A percentile compares a stretch with the other conserved stretches of the same genome.
These are phyloP conservation scores for Strigamia crassipes DNA, from an alignment of 2,888 invertebrate species.

Conservation along the genomic window DNA sequence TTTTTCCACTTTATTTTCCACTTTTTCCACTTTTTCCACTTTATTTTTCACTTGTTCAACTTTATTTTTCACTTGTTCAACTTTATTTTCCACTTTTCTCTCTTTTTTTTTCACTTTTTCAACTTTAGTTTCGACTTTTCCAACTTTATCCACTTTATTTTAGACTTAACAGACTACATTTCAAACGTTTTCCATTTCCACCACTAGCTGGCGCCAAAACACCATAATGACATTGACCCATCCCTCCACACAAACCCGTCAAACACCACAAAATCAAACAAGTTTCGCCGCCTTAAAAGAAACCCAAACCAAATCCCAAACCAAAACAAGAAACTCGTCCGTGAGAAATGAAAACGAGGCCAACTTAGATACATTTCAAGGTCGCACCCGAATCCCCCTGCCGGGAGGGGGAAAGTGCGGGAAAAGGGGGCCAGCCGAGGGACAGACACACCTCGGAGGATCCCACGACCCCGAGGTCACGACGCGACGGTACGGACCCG, in stretches of 20 bases:
- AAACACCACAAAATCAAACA: too few relatives aligned
- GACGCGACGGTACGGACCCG: neutral
- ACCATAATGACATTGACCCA: neutral
- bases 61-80: too few relatives aligned
- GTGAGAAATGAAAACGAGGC: neutral
- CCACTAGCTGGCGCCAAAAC: neutral
- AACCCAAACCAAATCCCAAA: neutral
- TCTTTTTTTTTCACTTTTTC: too few relatives aligned
- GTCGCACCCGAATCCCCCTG: neutral
- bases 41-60: too few relatives aligned
- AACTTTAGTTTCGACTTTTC: too few relatives aligned
- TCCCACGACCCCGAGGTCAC: constrained; percentile 10
- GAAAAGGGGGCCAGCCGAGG: neutral
- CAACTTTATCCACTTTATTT: neutral
- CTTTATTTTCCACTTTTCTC: too few relatives aligned
- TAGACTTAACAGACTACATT: too few relatives aligned
- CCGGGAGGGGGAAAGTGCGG: neutral
- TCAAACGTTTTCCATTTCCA: neutral
- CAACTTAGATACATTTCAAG: constrained; percentile 22
- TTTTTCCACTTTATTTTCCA: too few relatives aligned
- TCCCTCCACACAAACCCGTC: too few relatives aligned
- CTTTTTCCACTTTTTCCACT: too few relatives aligned
- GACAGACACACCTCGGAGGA: neutral
- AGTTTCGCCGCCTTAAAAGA: neutral
- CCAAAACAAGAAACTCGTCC: neutral